Evolutionary conservation across 2,113 vertebrate species (phyloP).

Genomic region (Coreoperca whiteheadi): DNA sequence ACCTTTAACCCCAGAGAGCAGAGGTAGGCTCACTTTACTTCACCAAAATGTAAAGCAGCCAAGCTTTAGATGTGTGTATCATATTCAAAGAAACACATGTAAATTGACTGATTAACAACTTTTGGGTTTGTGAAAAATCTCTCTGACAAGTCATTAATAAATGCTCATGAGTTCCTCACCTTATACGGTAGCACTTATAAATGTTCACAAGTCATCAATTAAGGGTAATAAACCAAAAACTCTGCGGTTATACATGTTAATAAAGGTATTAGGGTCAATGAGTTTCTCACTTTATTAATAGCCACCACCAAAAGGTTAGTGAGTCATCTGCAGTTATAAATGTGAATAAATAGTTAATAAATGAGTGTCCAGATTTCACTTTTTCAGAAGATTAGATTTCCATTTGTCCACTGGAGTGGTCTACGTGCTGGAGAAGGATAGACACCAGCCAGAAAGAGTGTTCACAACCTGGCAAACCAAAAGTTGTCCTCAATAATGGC

Average conservation of each 20-base stretch:
- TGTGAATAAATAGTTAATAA: not conserved
- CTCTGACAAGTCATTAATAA: too few species aligned
- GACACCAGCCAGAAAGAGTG: not conserved
- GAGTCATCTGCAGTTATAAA: not conserved
- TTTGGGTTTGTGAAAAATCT: not conserved
- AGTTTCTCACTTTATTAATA: not conserved
- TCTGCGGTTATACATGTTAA: not conserved
- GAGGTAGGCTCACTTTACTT: constrained; percentile 49
- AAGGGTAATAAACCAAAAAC: not conserved
- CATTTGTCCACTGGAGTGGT: not conserved
- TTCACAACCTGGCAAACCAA: not conserved
- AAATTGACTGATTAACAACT: not conserved
- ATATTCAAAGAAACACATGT: not conserved
- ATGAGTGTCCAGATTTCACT: not conserved
- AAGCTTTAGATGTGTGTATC: not conserved
- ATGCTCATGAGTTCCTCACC: not conserved
- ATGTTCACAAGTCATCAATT: not conserved
- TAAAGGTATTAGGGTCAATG: not conserved
- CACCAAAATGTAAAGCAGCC: not conserved
- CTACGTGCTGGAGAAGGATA: not conserved
- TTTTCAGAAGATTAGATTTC: not conserved
- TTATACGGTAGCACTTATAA: not conserved
- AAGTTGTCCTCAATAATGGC: too few species aligned
- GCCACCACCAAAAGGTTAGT: not conserved
- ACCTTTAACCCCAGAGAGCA: constrained; percentile 33